These are phyloP conservation scores for Andinoacara biseriatus DNA, from an alignment of 2,113 vertebrate genomes.

Conservation along the genomic window DNA sequence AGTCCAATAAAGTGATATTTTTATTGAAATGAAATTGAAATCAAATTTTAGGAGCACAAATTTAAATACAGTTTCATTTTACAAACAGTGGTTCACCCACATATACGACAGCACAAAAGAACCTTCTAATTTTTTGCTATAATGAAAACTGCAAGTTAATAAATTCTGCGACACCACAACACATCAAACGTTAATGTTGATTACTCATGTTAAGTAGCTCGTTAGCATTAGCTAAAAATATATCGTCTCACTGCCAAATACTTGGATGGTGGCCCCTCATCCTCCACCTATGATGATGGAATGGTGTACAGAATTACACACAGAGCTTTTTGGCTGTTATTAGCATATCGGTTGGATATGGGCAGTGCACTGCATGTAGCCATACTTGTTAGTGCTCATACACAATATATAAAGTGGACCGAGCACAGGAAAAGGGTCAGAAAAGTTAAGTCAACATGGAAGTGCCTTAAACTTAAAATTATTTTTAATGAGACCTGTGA, in stretches of 20 bases:
- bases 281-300: neutral
- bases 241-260: neutral
- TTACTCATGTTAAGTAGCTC: neutral
- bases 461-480: too few species aligned
- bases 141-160: too few species aligned
- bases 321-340: neutral
- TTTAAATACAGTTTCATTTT: neutral
- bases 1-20: neutral
- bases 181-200: neutral
- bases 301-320: neutral
- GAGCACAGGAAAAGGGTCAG: too few species aligned
- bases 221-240: neutral
- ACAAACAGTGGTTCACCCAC: neutral
- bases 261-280: neutral
- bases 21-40: neutral
- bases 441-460: too few species aligned
- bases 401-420: too few species aligned
- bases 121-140: neutral
- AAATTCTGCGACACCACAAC: neutral
- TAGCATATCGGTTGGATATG: neutral
- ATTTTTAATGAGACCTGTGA: too few species aligned
- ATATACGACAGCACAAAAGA: neutral
- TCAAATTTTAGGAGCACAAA: neutral
- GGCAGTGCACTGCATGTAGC: too few species aligned
- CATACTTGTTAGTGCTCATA: too few species aligned